Evolutionary conservation across 2,113 vertebrate genomes (phyloP), one percentile per base, ranked within the genome.

Genomic region (Dipodomys stephensi): DNA sequence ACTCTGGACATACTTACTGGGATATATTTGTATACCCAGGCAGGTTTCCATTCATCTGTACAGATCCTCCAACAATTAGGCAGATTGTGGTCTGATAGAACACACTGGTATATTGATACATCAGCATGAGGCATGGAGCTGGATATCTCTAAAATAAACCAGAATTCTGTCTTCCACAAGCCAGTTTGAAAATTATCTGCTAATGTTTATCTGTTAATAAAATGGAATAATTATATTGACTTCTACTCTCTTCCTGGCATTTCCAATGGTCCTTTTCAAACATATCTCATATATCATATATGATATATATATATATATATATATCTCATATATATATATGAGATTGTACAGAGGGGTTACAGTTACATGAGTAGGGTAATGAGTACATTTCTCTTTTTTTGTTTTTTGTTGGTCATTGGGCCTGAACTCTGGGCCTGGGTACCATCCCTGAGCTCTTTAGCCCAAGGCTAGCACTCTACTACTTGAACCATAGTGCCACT

Each of bases 131-230:
- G 77, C 39, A 53, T n/a, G 23, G 67, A 83, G 44, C 79, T 87
- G 7, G 79, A 68, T 77, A 57, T 20, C 79, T 81, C 28, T 86
- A 93, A 96, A 97, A 90, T 80, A 92, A 87, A 57, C 77, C 82
- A 39, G 46, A 46, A 78, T 94, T 96, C 68, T 81, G 77, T 74
- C 93, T 95, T 80, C 78, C 73, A 92, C 84, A 93, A 91, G 11
- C 18, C 0, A 1, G 57, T 65, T 80, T 91, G 85, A 74, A 96
- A 81, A 88, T 90, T 92, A 62, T 93, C 30, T 91, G 39, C 82
- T 94, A 93, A 76, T 92, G 68, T 91, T 95, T 97, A 49, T 82
- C 88, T 96, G 35, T 72, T 20, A 57, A 80, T 72, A 89, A 94
- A 93, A 93, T 77, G 91, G 74, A 95, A 87, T 83, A 76, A 68